A percentile compares a stretch with the other conserved stretches of the same genome.
Conservation (phyloP, 2,888 invertebrate genomes). For the Sipunculus nudus region DNA sequence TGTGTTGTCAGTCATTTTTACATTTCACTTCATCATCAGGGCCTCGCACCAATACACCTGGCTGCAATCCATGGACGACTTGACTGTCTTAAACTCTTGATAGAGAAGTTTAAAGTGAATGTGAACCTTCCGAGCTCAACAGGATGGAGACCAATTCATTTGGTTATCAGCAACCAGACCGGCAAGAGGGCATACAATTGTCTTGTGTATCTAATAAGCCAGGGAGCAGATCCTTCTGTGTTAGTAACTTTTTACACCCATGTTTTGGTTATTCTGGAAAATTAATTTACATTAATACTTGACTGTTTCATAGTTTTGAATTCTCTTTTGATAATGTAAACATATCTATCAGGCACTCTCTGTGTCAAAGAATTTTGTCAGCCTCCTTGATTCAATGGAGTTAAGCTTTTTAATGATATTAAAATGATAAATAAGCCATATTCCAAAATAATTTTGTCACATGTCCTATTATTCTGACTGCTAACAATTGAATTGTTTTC, state of each 20-base stretch:
- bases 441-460: no score
- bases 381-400: no score
- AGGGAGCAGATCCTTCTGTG: constrained; percentile 62
- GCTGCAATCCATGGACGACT: constrained; percentile 64
- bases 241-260: constrained; percentile 38
- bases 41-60: constrained; percentile 62
- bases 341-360: no score
- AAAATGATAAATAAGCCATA: no score
- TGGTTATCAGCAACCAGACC: constrained; percentile 64
- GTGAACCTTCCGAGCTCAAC: constrained; percentile 61
- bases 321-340: no score
- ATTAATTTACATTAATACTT: no score
- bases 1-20: no score
- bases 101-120: constrained; percentile 62
- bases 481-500: no score
- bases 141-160: constrained; percentile 64
- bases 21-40: constrained; percentile 30
- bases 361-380: no score
- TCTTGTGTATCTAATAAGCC: constrained; percentile 57
- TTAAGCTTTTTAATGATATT: no score
- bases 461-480: no score
- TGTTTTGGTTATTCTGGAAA: not conserved
- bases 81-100: constrained; percentile 59
- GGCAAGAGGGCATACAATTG: constrained; percentile 60
- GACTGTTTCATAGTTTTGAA: no score